These are phyloP conservation scores for Gallinago media DNA, from an alignment of 2,113 vertebrate species.

Conservation along the genomic window DNA sequence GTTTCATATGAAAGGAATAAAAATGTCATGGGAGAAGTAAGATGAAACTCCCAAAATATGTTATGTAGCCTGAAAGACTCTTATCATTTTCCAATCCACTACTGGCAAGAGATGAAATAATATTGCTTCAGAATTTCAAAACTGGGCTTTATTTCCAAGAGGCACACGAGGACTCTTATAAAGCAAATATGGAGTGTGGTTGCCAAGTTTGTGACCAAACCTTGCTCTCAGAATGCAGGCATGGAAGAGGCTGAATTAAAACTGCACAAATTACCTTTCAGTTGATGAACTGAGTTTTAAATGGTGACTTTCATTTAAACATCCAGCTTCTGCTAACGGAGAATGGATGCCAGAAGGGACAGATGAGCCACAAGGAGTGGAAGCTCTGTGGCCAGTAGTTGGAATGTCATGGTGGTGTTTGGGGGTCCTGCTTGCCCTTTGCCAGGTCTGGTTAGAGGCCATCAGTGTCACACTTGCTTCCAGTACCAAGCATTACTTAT, in stretches of 20 bases:
- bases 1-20: conserved; percentile 51
- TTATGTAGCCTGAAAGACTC: conserved; percentile 31
- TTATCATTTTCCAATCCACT: conserved; percentile 44
- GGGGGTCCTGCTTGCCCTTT: background rate
- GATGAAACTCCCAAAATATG: conserved; percentile 20
- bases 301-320: background rate
- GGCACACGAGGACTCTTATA: background rate
- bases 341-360: background rate
- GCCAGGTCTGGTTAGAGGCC: background rate
- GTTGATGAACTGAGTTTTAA: background rate
- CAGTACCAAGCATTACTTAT: background rate
- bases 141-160: conserved; percentile 10
- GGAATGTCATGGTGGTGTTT: background rate
- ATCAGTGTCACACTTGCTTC: background rate
- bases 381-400: background rate
- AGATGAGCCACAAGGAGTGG: background rate
- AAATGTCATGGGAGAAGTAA: conserved; percentile 31
- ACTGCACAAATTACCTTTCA: background rate
- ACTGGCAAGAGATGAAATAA: conserved; percentile 54
- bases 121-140: conserved; percentile 41
- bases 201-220: background rate
- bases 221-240: background rate
- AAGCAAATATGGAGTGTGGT: background rate
- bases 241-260: background rate
- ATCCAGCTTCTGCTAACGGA: background rate